These are phyloP conservation scores for Acanthosepion esculentum DNA, from an alignment of 2,888 invertebrate genomes.

Conservation along the genomic window DNA sequence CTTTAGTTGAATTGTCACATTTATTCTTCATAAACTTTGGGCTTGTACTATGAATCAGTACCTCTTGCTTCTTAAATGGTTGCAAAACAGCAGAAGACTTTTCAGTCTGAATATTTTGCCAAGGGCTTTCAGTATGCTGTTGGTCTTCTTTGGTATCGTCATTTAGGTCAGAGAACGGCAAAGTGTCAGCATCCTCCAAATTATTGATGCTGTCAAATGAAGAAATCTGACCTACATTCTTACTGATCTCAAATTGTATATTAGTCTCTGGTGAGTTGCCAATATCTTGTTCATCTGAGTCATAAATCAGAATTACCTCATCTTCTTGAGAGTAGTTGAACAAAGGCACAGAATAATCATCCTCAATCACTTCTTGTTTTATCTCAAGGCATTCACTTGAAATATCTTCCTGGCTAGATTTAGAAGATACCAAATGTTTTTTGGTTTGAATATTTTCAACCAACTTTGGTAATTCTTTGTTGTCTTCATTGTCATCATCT, in stretches of 20 bases:
- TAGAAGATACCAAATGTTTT: not conserved
- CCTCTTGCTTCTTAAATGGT: not conserved
- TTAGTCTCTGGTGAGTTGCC: not conserved
- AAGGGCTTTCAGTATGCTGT: not conserved
- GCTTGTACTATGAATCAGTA: not conserved
- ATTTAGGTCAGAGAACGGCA: not conserved
- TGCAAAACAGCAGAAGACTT: not conserved
- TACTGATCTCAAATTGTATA: not conserved
- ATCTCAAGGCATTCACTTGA: not conserved
- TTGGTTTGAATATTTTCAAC: too few species aligned
- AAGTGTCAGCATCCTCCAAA: not conserved
- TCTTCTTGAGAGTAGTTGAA: conserved; percentile 37
- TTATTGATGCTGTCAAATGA: not conserved
- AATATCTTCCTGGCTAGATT: not conserved
- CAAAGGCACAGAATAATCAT: not conserved
- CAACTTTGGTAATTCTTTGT: not conserved
- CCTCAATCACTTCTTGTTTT: not conserved
- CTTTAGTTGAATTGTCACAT: not conserved
- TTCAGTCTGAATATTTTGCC: not conserved
- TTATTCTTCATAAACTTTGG: not conserved
- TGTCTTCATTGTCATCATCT: not conserved
- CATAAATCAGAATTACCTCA: not conserved
- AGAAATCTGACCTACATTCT: not conserved
- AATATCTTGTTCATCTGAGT: not conserved
- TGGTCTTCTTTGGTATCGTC: too few species aligned